A percentile compares a stretch with the other conserved stretches of the same genome.
Conservation (phyloP, 2,888 invertebrate species). For the Chorisops tibialis region DNA sequence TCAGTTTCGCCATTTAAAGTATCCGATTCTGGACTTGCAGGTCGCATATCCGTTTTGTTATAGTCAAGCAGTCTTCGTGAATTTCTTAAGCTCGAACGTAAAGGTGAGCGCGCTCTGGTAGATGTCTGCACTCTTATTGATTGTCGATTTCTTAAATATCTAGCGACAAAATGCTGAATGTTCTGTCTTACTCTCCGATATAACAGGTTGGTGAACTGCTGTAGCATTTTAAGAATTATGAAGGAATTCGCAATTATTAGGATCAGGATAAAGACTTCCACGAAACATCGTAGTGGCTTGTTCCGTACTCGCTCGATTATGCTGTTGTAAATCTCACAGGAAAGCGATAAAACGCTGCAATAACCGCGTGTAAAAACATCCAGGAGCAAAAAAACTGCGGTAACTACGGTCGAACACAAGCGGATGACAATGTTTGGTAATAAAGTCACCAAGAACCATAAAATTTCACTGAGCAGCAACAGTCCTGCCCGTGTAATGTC, state of each 20-base stretch:
- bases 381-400: not conserved
- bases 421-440: not conserved
- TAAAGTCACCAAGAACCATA: not conserved
- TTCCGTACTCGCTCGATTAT: not conserved
- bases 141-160: not conserved
- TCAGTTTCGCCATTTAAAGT: not conserved
- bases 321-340: not conserved
- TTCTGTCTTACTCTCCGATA: not conserved
- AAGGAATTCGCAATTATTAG: not conserved
- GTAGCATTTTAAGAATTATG: not conserved
- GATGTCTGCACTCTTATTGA: not conserved
- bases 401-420: not conserved
- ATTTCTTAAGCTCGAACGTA: not conserved
- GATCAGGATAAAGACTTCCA: not conserved
- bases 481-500: not conserved
- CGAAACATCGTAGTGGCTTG: not conserved
- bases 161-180: not conserved
- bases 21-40: not conserved
- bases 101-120: not conserved
- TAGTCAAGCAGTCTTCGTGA: not conserved
- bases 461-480: not conserved
- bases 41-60: not conserved
- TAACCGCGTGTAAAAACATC: not conserved
- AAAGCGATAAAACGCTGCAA: not conserved
- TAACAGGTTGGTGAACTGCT: not conserved